phyloP scores from a whole-genome alignment of 1,140 invertebrate genomes.

The Thaumetopoea pityocampa region DNA sequence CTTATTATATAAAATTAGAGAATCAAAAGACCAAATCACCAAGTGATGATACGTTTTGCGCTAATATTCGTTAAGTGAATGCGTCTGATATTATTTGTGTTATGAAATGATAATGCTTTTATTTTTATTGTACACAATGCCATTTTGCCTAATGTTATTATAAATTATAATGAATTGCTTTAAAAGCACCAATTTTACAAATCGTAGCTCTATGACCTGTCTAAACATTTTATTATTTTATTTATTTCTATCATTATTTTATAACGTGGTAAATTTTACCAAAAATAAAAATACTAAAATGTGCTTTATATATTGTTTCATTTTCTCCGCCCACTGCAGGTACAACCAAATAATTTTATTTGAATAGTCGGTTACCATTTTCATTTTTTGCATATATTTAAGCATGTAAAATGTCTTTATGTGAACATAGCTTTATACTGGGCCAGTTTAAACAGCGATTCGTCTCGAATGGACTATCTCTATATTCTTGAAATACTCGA shows the following conservation, averaged over 20 bases:
- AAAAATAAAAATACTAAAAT: conserved; percentile 76
- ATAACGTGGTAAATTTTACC: conserved; percentile 75
- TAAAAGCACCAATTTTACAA: conserved; percentile 75
- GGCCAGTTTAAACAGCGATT: no score
- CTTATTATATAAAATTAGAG: conserved; percentile 5
- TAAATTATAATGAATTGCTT: conserved; percentile 74
- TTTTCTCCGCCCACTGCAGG: conserved; percentile 21
- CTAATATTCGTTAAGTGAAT: conserved; percentile 49
- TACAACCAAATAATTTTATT: background rate
- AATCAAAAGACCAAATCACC: conserved; percentile 62
- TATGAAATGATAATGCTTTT: conserved; percentile 68
- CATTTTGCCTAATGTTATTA: conserved; percentile 75
- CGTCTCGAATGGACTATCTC: no score
- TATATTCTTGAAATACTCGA: no score
- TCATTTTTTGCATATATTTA: no score
- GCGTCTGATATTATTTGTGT: conserved; percentile 70
- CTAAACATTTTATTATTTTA: conserved; percentile 74
- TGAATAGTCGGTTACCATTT: background rate
- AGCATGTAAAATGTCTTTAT: no score
- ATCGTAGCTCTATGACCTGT: conserved; percentile 73
- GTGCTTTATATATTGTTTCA: conserved; percentile 66
- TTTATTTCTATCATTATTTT: conserved; percentile 75
- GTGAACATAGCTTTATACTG: no score
- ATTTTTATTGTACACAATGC: conserved; percentile 73
- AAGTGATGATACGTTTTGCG: conserved; percentile 61